Conservation (phyloP, 2,113 vertebrate species). For the Hydropotes inermis region DNA sequence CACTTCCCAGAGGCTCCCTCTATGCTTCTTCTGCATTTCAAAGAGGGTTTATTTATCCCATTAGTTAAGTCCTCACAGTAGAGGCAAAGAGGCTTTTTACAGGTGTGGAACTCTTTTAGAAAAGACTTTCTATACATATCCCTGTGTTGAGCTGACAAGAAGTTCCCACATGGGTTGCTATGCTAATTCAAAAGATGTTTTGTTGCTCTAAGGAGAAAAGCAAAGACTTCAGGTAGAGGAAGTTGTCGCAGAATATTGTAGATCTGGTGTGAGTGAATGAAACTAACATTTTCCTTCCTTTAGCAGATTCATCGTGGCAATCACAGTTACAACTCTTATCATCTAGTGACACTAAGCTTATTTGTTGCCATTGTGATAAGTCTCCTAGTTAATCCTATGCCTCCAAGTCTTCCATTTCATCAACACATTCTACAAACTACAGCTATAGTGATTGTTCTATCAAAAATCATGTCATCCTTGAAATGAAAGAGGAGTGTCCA, state of each 20-base stretch:
- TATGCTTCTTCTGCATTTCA: slow-evolving; percentile 64
- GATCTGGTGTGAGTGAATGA: neutral
- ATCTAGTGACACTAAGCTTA: neutral
- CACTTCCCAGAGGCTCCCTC: slow-evolving; percentile 50
- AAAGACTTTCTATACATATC: slow-evolving; percentile 43
- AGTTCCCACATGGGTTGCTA: slow-evolving; percentile 29
- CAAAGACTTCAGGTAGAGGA: slow-evolving; percentile 39
- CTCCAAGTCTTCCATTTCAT: neutral
- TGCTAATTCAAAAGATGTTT: slow-evolving; percentile 57
- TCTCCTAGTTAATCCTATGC: neutral
- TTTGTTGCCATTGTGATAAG: neutral
- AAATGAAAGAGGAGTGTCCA: neutral
- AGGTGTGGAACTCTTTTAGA: slow-evolving; percentile 57
- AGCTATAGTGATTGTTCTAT: neutral
- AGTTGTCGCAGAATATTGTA: neutral
- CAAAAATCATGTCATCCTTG: neutral
- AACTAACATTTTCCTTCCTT: slow-evolving; percentile 37
- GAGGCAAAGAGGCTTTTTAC: slow-evolving; percentile 50
- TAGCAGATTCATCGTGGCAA: neutral
- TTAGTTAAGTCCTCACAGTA: slow-evolving; percentile 54
- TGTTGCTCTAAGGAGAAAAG: slow-evolving; percentile 64
- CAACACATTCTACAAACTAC: neutral
- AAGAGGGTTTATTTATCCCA: slow-evolving; percentile 66
- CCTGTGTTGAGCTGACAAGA: neutral
- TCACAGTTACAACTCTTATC: neutral